These are phyloP conservation scores for Sternarchorhynchus goeldii DNA, from an alignment of 2,797 vertebrate genomes.

Conservation along the genomic window DNA sequence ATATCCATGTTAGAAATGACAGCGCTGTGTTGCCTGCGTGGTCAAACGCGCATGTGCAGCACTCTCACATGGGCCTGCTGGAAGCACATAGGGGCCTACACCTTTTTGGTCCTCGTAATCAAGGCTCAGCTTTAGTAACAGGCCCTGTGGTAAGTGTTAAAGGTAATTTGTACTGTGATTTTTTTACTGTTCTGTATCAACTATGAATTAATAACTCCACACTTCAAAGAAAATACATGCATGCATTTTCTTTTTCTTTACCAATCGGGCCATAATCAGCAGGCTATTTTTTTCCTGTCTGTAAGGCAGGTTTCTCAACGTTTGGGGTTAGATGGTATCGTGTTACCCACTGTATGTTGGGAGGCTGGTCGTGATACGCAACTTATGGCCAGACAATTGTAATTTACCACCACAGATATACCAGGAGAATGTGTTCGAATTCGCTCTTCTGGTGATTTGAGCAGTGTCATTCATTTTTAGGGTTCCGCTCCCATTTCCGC, in stretches of 20 bases:
- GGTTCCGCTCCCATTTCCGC: constrained; percentile 1
- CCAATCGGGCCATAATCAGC: no score
- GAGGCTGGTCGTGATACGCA: no score
- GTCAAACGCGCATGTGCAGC: constrained; percentile 49
- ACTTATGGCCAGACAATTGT: background rate
- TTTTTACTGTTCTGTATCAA: background rate
- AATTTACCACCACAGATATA: background rate
- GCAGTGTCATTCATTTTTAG: background rate
- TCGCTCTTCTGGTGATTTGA: background rate
- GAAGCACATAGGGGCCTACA: constrained; percentile 44
- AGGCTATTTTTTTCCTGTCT: no score
- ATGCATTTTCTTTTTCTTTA: no score
- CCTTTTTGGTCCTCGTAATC: constrained; percentile 42
- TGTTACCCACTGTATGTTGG: no score
- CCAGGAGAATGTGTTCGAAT: background rate
- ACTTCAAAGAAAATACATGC: background rate
- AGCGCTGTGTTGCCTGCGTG: constrained; percentile 23
- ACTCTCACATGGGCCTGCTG: constrained; percentile 19
- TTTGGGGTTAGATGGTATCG: no score
- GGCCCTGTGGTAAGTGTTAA: constrained; percentile 49
- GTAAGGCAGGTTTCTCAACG: no score
- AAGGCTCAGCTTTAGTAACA: constrained; percentile 25
- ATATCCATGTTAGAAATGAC: constrained; percentile 20
- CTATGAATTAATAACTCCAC: background rate
- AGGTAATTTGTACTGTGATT: constrained; percentile 2